Evolutionary conservation across 2,113 vertebrate species (phyloP).

Genomic region (Galbula dea): DNA sequence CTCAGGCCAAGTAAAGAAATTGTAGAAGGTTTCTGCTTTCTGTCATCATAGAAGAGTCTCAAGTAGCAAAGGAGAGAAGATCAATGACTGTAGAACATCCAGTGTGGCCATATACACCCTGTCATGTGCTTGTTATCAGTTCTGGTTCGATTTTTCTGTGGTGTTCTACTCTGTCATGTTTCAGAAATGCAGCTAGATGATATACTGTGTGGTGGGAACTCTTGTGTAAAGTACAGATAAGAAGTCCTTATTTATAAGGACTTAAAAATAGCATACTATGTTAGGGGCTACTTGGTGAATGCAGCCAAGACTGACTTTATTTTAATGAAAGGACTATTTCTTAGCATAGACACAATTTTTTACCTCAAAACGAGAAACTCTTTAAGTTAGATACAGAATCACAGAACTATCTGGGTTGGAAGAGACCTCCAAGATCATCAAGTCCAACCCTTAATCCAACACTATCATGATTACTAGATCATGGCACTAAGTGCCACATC

Average conservation of each 20-base stretch:
- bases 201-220: not conserved
- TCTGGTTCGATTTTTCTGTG: not conserved
- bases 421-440: too few species aligned
- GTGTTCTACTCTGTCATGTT: not conserved
- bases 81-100: not conserved
- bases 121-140: not conserved
- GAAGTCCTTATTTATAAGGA: not conserved
- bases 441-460: too few species aligned
- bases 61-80: not conserved
- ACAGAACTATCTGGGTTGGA: too few species aligned
- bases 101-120: not conserved
- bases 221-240: not conserved
- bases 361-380: not conserved
- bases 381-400: not conserved
- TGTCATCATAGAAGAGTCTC: not conserved
- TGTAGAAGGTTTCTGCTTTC: not conserved
- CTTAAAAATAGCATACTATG: not conserved
- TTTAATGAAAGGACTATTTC: not conserved
- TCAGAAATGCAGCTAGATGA: not conserved
- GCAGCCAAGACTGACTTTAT: not conserved
- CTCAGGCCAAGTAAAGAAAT: not conserved
- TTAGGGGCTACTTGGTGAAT: not conserved
- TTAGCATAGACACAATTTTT: not conserved
- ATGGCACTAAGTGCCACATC: too few species aligned
- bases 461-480: too few species aligned